Conservation (phyloP, 2,888 invertebrate genomes). For the Parnassius smintheus region DNA sequence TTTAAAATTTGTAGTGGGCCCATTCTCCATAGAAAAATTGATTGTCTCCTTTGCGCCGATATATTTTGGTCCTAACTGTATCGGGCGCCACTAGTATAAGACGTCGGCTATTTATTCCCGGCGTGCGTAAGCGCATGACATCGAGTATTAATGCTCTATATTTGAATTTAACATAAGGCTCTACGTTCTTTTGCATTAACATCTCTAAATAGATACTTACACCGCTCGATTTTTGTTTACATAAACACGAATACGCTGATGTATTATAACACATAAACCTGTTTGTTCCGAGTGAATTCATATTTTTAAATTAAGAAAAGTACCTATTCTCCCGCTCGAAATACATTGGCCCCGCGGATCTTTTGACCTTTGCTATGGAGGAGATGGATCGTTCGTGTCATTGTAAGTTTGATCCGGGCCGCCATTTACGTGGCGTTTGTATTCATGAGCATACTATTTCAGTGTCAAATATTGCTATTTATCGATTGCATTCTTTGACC, state of each 20-base stretch:
- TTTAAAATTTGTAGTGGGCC: no score
- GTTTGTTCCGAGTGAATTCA: constrained; percentile 42
- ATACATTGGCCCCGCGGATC: constrained; percentile 38
- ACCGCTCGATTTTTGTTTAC: constrained; percentile 31
- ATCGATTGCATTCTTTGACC: constrained; percentile 65
- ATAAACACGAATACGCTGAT: constrained; percentile 33
- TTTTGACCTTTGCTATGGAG: constrained; percentile 55
- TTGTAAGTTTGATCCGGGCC: constrained; percentile 49
- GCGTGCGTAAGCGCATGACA: constrained; percentile 38
- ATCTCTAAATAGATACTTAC: constrained; percentile 2
- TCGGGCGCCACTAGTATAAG: constrained; percentile 31
- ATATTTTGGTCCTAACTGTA: constrained; percentile 36
- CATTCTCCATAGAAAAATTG: no score
- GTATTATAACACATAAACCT: constrained; percentile 42
- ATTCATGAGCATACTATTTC: constrained; percentile 60
- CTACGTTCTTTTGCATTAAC: constrained; percentile 31
- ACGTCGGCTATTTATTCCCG: constrained; percentile 38
- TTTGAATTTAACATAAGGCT: constrained; percentile 38
- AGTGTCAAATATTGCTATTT: constrained; percentile 70
- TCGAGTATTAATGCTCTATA: constrained; percentile 41
- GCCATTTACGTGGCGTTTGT: constrained; percentile 46
- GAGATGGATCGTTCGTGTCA: constrained; percentile 61
- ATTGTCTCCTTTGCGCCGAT: constrained; percentile 36
- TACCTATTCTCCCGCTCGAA: constrained; percentile 34
- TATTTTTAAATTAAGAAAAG: constrained; percentile 37